Evolutionary conservation across 92 coral and sea anemone genomes (phyloP).

Genomic region (Plumapathes pennacea): DNA sequence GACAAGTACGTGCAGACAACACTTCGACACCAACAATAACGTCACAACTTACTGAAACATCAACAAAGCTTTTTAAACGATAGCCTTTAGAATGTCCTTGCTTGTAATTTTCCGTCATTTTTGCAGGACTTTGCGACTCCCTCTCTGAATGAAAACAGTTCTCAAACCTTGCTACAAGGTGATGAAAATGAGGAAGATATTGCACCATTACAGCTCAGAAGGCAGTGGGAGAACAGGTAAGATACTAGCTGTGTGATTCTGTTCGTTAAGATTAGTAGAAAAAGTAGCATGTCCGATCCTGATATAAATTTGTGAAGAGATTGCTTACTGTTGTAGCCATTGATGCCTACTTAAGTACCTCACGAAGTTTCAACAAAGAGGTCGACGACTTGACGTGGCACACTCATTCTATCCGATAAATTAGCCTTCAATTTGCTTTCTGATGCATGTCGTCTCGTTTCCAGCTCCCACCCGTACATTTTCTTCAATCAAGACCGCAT

Average conservation of each 20-base stretch:
- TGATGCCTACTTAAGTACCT: not conserved
- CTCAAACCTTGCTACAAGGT: not conserved
- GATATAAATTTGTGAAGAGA: too few species aligned
- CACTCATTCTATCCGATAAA: not conserved
- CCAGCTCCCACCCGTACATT: slow-evolving; percentile 84
- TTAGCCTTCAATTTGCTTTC: not conserved
- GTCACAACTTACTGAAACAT: too few species aligned
- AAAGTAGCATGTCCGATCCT: too few species aligned
- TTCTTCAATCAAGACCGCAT: slow-evolving; percentile 75
- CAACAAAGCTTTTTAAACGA: too few species aligned
- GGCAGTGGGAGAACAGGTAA: slow-evolving; percentile 76
- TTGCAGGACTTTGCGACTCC: slow-evolving; percentile 80
- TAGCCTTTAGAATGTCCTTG: too few species aligned
- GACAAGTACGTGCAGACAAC: too few species aligned
- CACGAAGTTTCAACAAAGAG: not conserved
- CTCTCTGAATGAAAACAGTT: slow-evolving; percentile 50
- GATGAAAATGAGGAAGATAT: slow-evolving; percentile 23
- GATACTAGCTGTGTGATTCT: too few species aligned
- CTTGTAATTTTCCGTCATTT: too few species aligned
- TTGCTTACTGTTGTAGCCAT: too few species aligned
- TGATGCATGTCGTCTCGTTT: not conserved
- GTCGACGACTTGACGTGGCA: not conserved
- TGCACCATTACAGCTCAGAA: slow-evolving; percentile 62
- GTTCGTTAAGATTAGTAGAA: too few species aligned
- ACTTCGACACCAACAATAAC: too few species aligned